Base-by-base conservation (phyloP, 2,888 invertebrate species). In the Cosmia trapezina region DNA sequence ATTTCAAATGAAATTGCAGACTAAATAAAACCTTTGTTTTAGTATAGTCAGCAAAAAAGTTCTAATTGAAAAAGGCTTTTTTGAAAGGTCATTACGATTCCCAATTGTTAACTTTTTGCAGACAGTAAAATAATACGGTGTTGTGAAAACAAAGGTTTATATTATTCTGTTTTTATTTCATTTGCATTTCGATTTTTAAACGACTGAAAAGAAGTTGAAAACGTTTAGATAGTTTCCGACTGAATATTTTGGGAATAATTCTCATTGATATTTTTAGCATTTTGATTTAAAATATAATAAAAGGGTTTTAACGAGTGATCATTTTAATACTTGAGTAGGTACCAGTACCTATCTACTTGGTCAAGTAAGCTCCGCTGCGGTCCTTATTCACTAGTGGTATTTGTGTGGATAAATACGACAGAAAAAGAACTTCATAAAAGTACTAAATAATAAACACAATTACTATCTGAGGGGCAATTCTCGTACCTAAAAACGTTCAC, bases 101-200 rank as follows among this genome's bases (percentile, higher is more conserved):
- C 7, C 45, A 56, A 80, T 56, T 56, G 37, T 22, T 28, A 79
- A 45, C 19, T 43, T 80, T 80, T 45, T 43, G 19, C 49, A 51
- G 60, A 80, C 61, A 17, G 19, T 67, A 66, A 61, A 80, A 77
- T 61, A 80, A 80, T 65, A 76, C 43, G 14, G 45, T 47, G 43
- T 63, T 60, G 45, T 45, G 45, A 74, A 61, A 80, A 80, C 17
- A 33, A 60, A 19, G 19, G 19, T 41, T 60, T 43, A 12, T 28
- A 66, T 62, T 28, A 66, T 62, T 80, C 22, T 77, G 60, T 80
- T 80, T 65, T 74, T 51, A 61, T 61, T 75, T 59, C 41, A 74
- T 76, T 80, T 66, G 8, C 45, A 66, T 77, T 61, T 61, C 49
- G 19, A 75, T 75, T 75, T 75, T 61, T 22, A 45, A 61, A 47